Evolutionary conservation across 2,888 invertebrate species (phyloP).

Genomic region (Ptychoptera contaminata): DNA sequence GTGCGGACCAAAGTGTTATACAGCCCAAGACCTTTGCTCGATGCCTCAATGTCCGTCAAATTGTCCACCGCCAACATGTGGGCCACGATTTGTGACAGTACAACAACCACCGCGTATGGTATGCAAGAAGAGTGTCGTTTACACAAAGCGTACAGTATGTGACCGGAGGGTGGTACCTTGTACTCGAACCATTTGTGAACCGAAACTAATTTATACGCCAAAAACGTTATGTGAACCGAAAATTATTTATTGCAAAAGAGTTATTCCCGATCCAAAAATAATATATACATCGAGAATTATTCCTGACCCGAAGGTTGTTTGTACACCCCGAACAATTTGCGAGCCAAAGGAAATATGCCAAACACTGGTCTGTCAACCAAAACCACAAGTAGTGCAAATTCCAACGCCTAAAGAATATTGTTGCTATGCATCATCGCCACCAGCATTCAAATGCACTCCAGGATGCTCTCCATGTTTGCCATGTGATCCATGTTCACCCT

Average conservation of each 20-base stretch:
- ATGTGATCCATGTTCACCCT: slow-evolving; percentile 19
- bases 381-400: slow-evolving; percentile 24
- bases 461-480: slow-evolving; percentile 5
- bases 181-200: slow-evolving; percentile 22
- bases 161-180: slow-evolving; percentile 20
- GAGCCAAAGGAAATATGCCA: slow-evolving; percentile 26
- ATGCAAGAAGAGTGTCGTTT: slow-evolving; percentile 25
- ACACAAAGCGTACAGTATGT: slow-evolving; percentile 9
- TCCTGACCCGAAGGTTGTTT: slow-evolving; percentile 25
- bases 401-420: slow-evolving; percentile 26
- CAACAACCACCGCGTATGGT: slow-evolving; percentile 25
- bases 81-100: slow-evolving; percentile 24
- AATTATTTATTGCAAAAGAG: slow-evolving; percentile 15
- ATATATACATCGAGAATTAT: slow-evolving; percentile 23
- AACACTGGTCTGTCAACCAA: slow-evolving; percentile 25
- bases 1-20: slow-evolving; percentile 24
- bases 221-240: slow-evolving; percentile 24
- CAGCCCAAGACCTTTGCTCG: slow-evolving; percentile 21
- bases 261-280: slow-evolving; percentile 19
- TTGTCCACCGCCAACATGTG: slow-evolving; percentile 18
- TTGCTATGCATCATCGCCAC: slow-evolving; percentile 23
- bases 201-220: slow-evolving; percentile 23
- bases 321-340: slow-evolving; percentile 22
- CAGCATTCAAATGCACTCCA: slow-evolving; percentile 17
- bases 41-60: slow-evolving; percentile 24